phyloP scores from a whole-genome alignment of 2,888 invertebrate genomes.

The Ormia ochracea region DNA sequence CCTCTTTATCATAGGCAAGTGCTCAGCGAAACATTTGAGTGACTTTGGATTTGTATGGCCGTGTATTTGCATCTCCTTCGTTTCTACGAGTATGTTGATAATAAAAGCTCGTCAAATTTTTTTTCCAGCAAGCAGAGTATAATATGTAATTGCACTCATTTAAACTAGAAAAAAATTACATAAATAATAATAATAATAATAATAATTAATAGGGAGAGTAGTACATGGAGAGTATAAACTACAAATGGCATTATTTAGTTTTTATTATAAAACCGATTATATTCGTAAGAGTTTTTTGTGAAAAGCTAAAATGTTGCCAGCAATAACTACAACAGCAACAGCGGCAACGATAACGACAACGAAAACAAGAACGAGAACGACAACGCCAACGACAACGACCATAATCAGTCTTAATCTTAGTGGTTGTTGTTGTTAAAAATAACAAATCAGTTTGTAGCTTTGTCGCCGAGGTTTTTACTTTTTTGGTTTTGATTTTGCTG shows the following conservation, averaged over 20 bases:
- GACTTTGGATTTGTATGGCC: background rate
- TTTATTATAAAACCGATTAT: background rate
- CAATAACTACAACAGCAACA: background rate
- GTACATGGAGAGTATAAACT: constrained; percentile 27
- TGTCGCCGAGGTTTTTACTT: constrained; percentile 56
- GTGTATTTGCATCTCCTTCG: too few species aligned
- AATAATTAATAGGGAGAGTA: constrained; percentile 7
- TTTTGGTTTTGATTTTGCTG: constrained; percentile 20
- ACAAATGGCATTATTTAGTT: constrained; percentile 23
- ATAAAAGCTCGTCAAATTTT: background rate
- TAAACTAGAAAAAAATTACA: background rate
- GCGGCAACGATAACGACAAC: too few species aligned
- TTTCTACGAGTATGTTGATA: too few species aligned
- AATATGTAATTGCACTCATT: constrained; percentile 18
- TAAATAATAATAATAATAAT: too few species aligned
- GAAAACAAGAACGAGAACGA: too few species aligned
- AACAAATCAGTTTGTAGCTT: constrained; percentile 53
- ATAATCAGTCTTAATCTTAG: constrained; percentile 43
- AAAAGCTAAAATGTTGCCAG: constrained; percentile 34
- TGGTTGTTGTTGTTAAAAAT: constrained; percentile 42
- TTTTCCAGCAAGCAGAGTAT: constrained; percentile 1
- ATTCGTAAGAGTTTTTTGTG: constrained; percentile 6
- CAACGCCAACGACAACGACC: constrained; percentile 7
- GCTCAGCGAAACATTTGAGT: background rate
- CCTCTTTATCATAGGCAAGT: constrained; percentile 11